Evolutionary conservation across 2,888 invertebrate genomes (phyloP), one percentile per base, ranked within the genome.

Genomic region (Crioceris asparagi): DNA sequence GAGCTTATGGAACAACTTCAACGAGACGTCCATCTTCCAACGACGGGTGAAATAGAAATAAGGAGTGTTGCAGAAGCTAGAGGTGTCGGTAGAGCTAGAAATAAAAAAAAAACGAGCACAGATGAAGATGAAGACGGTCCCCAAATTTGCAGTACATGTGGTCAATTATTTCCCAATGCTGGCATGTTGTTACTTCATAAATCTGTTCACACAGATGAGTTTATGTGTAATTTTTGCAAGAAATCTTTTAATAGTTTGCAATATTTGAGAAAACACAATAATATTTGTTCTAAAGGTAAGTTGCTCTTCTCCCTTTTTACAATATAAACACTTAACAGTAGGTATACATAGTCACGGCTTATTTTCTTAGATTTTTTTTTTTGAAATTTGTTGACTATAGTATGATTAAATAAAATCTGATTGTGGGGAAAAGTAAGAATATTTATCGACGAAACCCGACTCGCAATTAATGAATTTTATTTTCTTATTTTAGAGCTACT

Each of bases 171-270:
- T 38, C 25, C 41, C 0, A 45, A 43, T 32, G 37, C 48, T 14
- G 43, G 46, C 7, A 33, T 45, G n/a, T 32, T 52, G 2, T 40
- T 48, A 8, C 38, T 34, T 6, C 52, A 52, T 27, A 49, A 49
- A 32, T 39, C 43, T 11, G 33, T 38, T 27, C 50, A 49, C 18
- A 46, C 40, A 8, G 51, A 54, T 30, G 52, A 51, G 11, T 54
- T 50, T 40, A 33, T 49, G 6, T 54, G 54, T 32, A 54, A 54
- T 32, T 54, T 54, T 40, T 54, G 54, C 41, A 50, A 49, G 27
- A 35, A 46, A 11, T 32, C 50, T 1, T 56, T 54, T 33, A 48
- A 43, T 19, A 51, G 49, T 32, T 44, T 56, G 31, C 54, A 54
- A 27, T 43, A 43, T 27, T 37, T 56, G 35, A 40, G 54, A 29